These are phyloP conservation scores for Malthinus seriepunctatus DNA, from an alignment of 2,888 invertebrate species.

Conservation along the genomic window DNA sequence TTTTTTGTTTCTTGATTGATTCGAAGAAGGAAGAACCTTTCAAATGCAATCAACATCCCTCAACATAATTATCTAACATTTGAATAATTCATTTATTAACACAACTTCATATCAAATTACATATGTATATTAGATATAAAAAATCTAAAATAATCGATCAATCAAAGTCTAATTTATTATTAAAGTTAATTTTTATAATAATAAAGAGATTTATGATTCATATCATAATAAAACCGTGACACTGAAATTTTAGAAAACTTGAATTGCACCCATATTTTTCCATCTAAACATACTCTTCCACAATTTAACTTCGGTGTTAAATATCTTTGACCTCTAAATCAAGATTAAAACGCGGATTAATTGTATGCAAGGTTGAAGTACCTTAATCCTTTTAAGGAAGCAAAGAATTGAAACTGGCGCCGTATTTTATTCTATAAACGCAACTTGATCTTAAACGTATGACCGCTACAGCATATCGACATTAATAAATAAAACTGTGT, in stretches of 20 bases:
- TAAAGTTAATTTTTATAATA: conserved; percentile 13
- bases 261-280: too few species aligned
- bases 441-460: conserved; percentile 1
- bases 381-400: conserved; percentile 27
- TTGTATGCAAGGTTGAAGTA: conserved; percentile 24
- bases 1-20: too few species aligned
- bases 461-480: conserved; percentile 12
- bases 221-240: conserved; percentile 11
- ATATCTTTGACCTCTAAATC: conserved; percentile 18
- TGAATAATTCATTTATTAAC: background rate
- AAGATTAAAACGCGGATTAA: conserved; percentile 18
- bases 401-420: conserved; percentile 22
- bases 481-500: conserved; percentile 21
- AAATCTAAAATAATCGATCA: conserved; percentile 5
- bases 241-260: conserved; percentile 1
- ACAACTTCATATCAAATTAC: conserved; percentile 1
- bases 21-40: too few species aligned
- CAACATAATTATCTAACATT: background rate
- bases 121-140: conserved; percentile 1
- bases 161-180: conserved; percentile 20
- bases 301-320: conserved; percentile 4
- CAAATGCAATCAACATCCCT: too few species aligned
- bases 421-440: conserved; percentile 15
- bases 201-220: conserved; percentile 6
- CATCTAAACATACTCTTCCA: background rate